These are phyloP conservation scores for Peromyscus nudipes DNA, from an alignment of 2,797 vertebrate species.

Conservation along the genomic window DNA sequence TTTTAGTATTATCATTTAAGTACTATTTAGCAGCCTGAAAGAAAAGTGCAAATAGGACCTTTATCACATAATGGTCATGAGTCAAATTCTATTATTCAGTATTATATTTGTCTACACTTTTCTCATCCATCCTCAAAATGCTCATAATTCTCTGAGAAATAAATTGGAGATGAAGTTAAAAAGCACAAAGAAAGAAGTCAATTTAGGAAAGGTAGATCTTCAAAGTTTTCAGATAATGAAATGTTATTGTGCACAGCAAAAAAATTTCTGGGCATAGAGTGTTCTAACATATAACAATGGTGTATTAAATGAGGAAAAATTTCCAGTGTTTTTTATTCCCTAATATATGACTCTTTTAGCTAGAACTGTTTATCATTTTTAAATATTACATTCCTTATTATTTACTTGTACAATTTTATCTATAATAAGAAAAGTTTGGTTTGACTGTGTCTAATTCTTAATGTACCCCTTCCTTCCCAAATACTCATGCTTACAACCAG, in stretches of 20 bases:
- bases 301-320: not conserved
- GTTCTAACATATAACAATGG: not conserved
- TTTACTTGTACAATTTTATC: not conserved
- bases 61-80: not conserved
- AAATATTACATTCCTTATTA: not conserved
- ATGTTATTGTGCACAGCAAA: not conserved
- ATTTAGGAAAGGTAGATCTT: not conserved
- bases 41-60: not conserved
- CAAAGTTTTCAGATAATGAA: not conserved
- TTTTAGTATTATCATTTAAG: not conserved
- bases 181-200: not conserved
- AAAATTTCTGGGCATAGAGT: not conserved
- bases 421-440: not conserved
- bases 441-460: not conserved
- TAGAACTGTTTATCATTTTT: not conserved
- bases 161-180: not conserved
- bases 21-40: not conserved
- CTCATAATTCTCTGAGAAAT: not conserved
- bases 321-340: not conserved
- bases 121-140: not conserved
- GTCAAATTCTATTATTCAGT: not conserved
- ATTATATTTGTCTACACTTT: not conserved
- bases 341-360: not conserved
- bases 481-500: not conserved
- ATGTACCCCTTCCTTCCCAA: not conserved